Percentiles rank a stretch among this genome's conserved stretches.
Evolutionary conservation across 2,113 vertebrate species (phyloP).

Genomic region (Corythaeola cristata): DNA sequence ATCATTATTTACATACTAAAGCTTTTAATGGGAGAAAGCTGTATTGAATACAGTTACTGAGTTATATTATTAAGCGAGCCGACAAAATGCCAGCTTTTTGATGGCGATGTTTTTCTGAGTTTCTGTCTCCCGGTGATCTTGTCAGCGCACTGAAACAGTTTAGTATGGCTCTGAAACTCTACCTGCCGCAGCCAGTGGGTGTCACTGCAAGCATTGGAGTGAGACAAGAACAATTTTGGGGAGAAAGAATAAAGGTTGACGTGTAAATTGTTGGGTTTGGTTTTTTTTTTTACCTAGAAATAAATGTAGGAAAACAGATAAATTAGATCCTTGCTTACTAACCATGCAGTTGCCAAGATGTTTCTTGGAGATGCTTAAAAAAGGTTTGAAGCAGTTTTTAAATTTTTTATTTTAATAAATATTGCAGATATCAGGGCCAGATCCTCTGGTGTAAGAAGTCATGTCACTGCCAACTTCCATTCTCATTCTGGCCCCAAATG

Average conservation of each 20-base stretch:
- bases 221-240: not conserved
- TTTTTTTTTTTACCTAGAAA: not conserved
- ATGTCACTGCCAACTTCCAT: not conserved
- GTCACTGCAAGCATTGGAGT: conserved; percentile 12
- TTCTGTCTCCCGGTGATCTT: not conserved
- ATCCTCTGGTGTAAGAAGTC: not conserved
- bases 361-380: not conserved
- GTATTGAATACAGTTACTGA: not conserved
- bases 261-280: not conserved
- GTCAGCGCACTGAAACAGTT: not conserved
- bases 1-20: not conserved
- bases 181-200: conserved; percentile 15
- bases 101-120: not conserved
- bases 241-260: not conserved
- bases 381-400: not conserved
- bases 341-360: not conserved
- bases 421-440: not conserved
- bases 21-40: not conserved
- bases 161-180: not conserved
- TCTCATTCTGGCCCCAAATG: not conserved
- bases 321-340: not conserved
- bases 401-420: too few species aligned
- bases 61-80: not conserved
- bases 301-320: not conserved
- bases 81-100: not conserved